Percentiles rank a stretch among this genome's conserved stretches.
Evolutionary conservation across 2,797 vertebrate genomes (phyloP).

Genomic region (Anas flavirostris): DNA sequence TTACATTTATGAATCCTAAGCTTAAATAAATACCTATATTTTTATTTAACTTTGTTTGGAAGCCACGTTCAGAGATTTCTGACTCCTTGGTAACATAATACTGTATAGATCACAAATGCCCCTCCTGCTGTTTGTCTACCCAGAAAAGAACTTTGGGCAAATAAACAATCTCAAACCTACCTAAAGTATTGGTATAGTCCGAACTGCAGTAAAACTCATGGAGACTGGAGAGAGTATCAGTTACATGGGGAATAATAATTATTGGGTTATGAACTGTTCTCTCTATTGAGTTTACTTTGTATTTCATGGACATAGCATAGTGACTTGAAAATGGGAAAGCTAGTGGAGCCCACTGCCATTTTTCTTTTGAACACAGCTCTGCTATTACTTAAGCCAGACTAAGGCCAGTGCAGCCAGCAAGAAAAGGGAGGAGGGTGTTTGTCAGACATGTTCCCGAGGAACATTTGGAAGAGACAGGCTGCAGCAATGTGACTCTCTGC

Average conservation of each 20-base stretch:
- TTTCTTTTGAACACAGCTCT: neutral
- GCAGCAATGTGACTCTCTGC: neutral
- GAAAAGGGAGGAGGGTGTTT: neutral
- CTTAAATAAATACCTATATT: neutral
- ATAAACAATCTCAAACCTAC: slow-evolving; percentile 9
- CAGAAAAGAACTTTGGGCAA: neutral
- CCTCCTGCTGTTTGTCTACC: slow-evolving; percentile 8
- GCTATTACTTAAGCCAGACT: neutral
- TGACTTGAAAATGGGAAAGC: neutral
- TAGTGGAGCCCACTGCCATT: neutral
- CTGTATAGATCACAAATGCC: neutral
- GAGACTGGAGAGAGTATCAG: neutral
- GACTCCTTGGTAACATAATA: neutral
- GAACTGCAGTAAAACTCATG: neutral
- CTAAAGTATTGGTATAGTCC: neutral
- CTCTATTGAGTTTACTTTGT: neutral
- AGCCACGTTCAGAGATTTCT: slow-evolving; percentile 15
- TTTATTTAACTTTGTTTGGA: slow-evolving; percentile 17
- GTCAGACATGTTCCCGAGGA: neutral
- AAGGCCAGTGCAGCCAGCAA: neutral
- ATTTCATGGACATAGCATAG: neutral
- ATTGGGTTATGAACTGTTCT: neutral
- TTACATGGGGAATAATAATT: neutral
- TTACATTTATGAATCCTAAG: slow-evolving; percentile 42
- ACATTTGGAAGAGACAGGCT: neutral